Evolutionary conservation across 2,797 vertebrate species (phyloP).

Genomic region (Artibeus lituratus): DNA sequence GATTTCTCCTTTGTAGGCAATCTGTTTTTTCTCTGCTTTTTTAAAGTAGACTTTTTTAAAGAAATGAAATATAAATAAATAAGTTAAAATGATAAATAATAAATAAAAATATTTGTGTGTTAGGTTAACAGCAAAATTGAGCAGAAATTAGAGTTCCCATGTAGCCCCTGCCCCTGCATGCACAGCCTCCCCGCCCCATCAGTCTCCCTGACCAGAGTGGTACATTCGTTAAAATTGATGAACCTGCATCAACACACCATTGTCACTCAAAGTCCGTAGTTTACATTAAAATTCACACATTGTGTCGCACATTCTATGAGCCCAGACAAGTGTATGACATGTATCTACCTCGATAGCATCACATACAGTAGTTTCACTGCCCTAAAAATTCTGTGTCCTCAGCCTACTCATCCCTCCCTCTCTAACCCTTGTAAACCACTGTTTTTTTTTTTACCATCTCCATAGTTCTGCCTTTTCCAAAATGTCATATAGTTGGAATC

Average conservation of each 20-base stretch:
- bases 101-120: not conserved
- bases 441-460: not conserved
- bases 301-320: not conserved
- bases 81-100: not conserved
- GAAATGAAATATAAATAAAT: not conserved
- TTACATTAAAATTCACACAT: not conserved
- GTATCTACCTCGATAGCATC: not conserved
- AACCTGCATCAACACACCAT: not conserved
- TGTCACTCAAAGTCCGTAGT: not conserved
- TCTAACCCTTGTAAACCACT: not conserved
- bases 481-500: not conserved
- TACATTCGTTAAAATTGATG: not conserved
- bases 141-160: not conserved
- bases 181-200: not conserved
- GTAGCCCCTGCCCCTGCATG: not conserved
- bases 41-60: slow-evolving; percentile 13
- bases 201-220: not conserved
- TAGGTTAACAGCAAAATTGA: not conserved
- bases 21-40: not conserved
- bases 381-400: not conserved
- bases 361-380: not conserved
- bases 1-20: not conserved
- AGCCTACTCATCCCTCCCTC: not conserved
- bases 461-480: not conserved
- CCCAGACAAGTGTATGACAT: not conserved